Percentiles rank a stretch among this genome's conserved stretches.
Evolutionary conservation across 2,113 vertebrate genomes (phyloP).

Genomic region (Zosterops lateralis): DNA sequence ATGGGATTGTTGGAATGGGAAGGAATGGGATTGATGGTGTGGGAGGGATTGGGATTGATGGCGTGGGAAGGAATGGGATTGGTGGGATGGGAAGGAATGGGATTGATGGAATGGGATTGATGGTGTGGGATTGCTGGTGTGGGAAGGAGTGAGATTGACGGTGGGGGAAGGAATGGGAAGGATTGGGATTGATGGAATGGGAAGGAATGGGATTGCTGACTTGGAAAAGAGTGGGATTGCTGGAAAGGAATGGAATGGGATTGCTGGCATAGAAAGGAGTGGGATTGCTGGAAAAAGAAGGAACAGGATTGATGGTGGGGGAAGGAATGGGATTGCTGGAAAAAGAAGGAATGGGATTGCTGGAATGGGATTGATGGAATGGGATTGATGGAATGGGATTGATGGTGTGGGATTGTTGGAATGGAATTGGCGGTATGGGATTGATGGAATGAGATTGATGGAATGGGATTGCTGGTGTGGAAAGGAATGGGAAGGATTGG

Average conservation of each 20-base stretch:
- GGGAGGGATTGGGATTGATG: fast-evolving
- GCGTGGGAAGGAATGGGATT: fast-evolving
- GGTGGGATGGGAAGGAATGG: fast-evolving
- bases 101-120: neutral
- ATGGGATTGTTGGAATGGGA: fast-evolving
- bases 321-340: too few species aligned
- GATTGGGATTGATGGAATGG: fast-evolving
- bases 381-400: neutral
- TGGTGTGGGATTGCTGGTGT: too few species aligned
- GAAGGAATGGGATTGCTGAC: neutral
- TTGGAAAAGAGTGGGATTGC: too few species aligned
- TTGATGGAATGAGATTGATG: neutral
- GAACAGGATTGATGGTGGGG: fast-evolving
- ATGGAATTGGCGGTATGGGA: fast-evolving
- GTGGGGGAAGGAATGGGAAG: fast-evolving
- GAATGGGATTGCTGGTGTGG: neutral
- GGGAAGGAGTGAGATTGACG: too few species aligned
- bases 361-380: fast-evolving
- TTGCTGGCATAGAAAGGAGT: fast-evolving
- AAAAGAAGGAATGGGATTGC: fast-evolving
- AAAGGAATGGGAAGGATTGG: fast-evolving
- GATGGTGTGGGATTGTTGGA: too few species aligned
- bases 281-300: too few species aligned
- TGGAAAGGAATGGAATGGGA: neutral
- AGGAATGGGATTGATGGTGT: fast-evolving